Evolutionary conservation across 2,113 vertebrate species (phyloP), one percentile per base, ranked within the genome.

Genomic region (Capreolus pygargus): DNA sequence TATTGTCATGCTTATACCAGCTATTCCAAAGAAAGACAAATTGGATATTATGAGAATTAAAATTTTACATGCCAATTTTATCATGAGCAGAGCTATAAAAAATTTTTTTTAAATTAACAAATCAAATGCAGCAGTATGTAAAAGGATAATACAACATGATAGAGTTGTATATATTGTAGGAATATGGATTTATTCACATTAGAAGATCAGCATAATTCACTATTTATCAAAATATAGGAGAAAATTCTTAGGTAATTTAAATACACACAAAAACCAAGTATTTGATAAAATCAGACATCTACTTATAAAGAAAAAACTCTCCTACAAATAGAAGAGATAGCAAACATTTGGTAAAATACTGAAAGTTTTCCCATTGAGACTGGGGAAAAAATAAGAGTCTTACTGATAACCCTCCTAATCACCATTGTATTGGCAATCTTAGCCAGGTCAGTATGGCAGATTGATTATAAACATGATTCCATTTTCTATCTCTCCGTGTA

Each of bases 1-100:
- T 90, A 33, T 74, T 52, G 21, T 91, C 43, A 95, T 36, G 83
- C 39, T 87, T 87, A 64, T 6, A 60, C 1, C 57, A 89, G 86
- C 12, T 93, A 15, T 96, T 93, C 33, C 50, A 79, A 17, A 92
- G 84, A 67, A 96, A 93, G 50, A 78, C 39, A 87, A 89, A 89
- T 45, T 36, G 8, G 8, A 82, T 54, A 91, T 52, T 76, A 61
- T 76, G 30, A 86, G 52, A 82, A 81, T 61, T 87, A 60, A 94
- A 81, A 89, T 88, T 93, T 54, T 36, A 86, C 39, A 58, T 79
- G 16, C 79, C 84, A 97, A 70, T 93, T 67, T 95, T 79, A 95
- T 88, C 17, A 81, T 57, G 3, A 85, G n/a, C 33, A 88, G n/a
- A 82, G 21, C 57, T 61, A 91, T 58, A 70, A 7, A 39, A 16